Conservation (phyloP, 1,140 invertebrate genomes). For the Diachasma alloeum region DNA sequence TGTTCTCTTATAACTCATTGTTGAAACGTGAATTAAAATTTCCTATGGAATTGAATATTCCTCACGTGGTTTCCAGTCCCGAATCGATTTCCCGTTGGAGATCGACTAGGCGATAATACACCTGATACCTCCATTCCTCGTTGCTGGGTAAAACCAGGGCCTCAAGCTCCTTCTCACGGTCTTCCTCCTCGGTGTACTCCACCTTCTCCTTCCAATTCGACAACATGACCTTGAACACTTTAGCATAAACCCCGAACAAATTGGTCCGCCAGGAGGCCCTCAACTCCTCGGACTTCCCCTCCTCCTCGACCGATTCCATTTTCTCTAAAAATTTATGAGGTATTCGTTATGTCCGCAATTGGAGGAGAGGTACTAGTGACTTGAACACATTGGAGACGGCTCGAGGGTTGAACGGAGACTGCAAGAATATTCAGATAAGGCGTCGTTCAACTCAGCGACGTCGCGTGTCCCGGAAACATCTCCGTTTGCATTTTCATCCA, state of each 20-base stretch:
- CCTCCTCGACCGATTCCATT: neutral
- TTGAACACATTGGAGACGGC: neutral
- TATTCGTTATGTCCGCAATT: neutral
- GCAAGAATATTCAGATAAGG: slow-evolving; percentile 18
- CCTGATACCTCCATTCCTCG: slow-evolving; percentile 74
- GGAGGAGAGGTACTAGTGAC: neutral
- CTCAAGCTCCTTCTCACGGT: slow-evolving; percentile 41
- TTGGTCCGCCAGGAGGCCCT: slow-evolving; percentile 30
- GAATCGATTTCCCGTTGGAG: slow-evolving; percentile 68
- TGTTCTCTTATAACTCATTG: no score
- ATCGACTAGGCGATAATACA: slow-evolving; percentile 78
- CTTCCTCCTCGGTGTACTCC: slow-evolving; percentile 30
- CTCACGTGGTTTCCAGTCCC: slow-evolving; percentile 36
- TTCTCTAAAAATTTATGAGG: neutral
- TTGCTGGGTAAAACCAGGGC: slow-evolving; percentile 74
- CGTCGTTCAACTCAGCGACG: slow-evolving; percentile 41
- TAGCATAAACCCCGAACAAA: slow-evolving; percentile 49
- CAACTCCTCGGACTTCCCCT: neutral
- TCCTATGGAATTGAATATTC: neutral
- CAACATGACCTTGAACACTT: slow-evolving; percentile 50
- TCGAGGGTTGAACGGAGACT: slow-evolving; percentile 14
- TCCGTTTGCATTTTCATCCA: slow-evolving; percentile 19
- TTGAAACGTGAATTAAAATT: neutral
- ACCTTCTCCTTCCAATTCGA: slow-evolving; percentile 36
- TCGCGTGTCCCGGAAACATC: slow-evolving; percentile 54